A percentile compares a stretch with the other conserved stretches of the same genome.
Conservation (phyloP, 2,888 invertebrate species). For the Drosophila suboccidentalis region DNA sequence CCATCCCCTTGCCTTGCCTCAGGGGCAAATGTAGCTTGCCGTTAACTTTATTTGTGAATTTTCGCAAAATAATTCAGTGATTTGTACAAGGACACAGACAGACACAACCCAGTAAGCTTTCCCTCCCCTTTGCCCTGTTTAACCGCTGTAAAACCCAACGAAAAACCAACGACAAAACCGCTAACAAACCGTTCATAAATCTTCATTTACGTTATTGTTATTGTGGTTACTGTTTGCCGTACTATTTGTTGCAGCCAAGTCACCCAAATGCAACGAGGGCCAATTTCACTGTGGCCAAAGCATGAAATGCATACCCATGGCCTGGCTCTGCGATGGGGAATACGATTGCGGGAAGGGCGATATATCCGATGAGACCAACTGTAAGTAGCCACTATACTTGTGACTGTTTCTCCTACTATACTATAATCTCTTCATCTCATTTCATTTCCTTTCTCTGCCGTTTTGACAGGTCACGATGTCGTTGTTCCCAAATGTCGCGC, state of each 20-base stretch:
- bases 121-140: neutral
- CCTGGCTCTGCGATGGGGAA: constrained; percentile 93
- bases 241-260: constrained; percentile 85
- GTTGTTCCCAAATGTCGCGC: constrained; percentile 88
- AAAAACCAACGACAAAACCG: constrained; percentile 45
- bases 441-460: constrained; percentile 17
- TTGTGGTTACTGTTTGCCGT: constrained; percentile 46
- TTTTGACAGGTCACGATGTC: constrained; percentile 86
- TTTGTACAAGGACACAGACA: constrained; percentile 50
- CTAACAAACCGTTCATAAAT: constrained; percentile 76
- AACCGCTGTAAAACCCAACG: constrained; percentile 8
- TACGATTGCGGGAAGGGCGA: constrained; percentile 93
- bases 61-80: constrained; percentile 70
- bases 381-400: constrained; percentile 86
- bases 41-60: constrained; percentile 47
- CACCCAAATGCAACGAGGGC: constrained; percentile 88
- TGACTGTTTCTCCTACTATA: neutral
- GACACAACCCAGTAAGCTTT: constrained; percentile 9
- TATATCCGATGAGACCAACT: constrained; percentile 91
- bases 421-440: constrained; percentile 5
- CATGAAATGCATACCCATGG: constrained; percentile 90
- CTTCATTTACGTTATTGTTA: constrained; percentile 76
- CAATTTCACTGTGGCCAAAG: constrained; percentile 91
- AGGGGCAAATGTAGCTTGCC: constrained; percentile 24
- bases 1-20: neutral